Evolutionary conservation across 2,113 vertebrate species (phyloP).

Genomic region (Seriola quinqueradiata): DNA sequence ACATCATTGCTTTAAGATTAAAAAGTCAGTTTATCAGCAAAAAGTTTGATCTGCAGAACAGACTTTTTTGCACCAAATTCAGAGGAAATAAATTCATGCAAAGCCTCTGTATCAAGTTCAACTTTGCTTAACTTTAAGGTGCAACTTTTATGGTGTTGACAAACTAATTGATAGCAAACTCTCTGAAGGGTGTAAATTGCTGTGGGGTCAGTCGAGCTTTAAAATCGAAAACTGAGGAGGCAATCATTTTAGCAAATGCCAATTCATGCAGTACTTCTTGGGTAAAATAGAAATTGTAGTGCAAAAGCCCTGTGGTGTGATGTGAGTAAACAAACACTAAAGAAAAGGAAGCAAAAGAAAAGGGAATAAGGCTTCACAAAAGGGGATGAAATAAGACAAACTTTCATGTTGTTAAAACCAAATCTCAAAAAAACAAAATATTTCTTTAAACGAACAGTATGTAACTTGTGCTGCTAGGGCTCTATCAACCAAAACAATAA

Average conservation of each 20-base stretch:
- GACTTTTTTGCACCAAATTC: background rate
- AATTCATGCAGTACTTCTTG: no score
- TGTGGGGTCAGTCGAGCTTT: background rate
- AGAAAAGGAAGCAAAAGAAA: background rate
- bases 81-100: background rate
- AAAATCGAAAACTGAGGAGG: background rate
- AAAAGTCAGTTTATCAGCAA: constrained; percentile 5
- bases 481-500: no score
- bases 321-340: background rate
- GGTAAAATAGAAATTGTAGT: background rate
- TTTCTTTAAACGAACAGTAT: no score
- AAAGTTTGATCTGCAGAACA: constrained; percentile 17
- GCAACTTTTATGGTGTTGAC: background rate
- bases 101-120: background rate
- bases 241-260: background rate
- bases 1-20: background rate
- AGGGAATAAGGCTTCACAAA: background rate
- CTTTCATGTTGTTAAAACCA: background rate
- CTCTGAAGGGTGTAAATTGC: background rate
- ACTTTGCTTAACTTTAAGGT: background rate
- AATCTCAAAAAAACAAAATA: background rate
- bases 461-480: no score
- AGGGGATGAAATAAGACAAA: background rate
- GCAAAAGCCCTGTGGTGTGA: background rate
- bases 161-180: background rate